phyloP scores from a whole-genome alignment of 2,888 invertebrate genomes.

The Xestia xanthographa region DNA sequence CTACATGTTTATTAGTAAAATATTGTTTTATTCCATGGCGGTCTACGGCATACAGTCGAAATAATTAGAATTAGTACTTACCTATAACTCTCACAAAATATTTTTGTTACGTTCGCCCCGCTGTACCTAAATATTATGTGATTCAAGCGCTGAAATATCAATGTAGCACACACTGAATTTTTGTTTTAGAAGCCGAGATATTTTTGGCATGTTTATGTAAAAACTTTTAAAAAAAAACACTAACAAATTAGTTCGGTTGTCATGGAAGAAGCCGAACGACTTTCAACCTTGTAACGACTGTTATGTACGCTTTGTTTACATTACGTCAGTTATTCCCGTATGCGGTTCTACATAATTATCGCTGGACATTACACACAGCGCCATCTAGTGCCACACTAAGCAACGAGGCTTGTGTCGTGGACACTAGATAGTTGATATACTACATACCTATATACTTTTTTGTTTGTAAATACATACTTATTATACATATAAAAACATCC shows the following conservation, averaged over 20 bases:
- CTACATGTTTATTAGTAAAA: not conserved
- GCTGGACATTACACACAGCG: no score
- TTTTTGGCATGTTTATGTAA: not conserved
- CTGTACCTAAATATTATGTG: not conserved
- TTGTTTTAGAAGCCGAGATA: not conserved
- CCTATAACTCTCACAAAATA: not conserved
- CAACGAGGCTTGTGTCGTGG: no score
- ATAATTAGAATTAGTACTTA: not conserved
- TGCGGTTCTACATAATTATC: not conserved
- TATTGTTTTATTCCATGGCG: slow-evolving; percentile 1
- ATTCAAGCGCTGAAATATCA: not conserved
- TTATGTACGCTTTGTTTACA: slow-evolving; percentile 5
- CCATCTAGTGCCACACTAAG: no score
- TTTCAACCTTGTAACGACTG: slow-evolving; percentile 5
- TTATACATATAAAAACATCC: no score
- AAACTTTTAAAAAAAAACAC: not conserved
- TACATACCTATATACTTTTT: no score
- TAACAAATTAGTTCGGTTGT: not conserved
- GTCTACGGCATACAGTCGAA: no score
- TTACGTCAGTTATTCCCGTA: not conserved
- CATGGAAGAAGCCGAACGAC: slow-evolving; percentile 6
- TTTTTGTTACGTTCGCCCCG: not conserved
- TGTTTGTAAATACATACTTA: no score
- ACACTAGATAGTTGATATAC: no score
- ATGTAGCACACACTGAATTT: not conserved